Evolutionary conservation across 2,797 vertebrate species (phyloP).

Genomic region (Falco biarmicus): DNA sequence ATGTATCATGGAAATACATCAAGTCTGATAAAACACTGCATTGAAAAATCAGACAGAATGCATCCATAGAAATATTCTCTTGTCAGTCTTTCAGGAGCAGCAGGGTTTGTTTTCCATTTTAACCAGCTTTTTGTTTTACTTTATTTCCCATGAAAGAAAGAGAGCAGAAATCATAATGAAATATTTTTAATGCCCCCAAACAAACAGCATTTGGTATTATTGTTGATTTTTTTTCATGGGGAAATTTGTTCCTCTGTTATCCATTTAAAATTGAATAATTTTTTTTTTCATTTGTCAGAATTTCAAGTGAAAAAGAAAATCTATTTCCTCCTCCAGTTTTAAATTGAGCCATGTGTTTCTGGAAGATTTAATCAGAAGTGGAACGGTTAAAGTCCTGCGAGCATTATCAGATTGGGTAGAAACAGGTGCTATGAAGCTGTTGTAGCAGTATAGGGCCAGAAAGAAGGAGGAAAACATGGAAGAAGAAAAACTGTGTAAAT

Average conservation of each 20-base stretch:
- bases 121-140: background rate
- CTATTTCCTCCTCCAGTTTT: background rate
- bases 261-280: background rate
- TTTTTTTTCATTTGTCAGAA: background rate
- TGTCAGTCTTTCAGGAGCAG: background rate
- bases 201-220: background rate
- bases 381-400: background rate
- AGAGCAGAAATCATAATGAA: background rate
- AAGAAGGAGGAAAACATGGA: background rate
- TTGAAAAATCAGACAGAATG: constrained; percentile 13
- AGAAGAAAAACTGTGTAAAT: background rate
- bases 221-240: background rate
- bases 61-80: background rate
- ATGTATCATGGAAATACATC: constrained; percentile 32
- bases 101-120: background rate
- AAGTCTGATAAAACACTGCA: constrained; percentile 6
- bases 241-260: background rate
- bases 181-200: background rate
- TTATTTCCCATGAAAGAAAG: background rate
- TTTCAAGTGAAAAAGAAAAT: background rate
- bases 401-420: background rate
- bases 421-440: background rate
- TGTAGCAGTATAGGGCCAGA: background rate
- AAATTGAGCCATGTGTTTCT: background rate
- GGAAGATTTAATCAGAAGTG: background rate